phyloP scores from a whole-genome alignment of 2,888 invertebrate genomes.

The Ceramica pisi region DNA sequence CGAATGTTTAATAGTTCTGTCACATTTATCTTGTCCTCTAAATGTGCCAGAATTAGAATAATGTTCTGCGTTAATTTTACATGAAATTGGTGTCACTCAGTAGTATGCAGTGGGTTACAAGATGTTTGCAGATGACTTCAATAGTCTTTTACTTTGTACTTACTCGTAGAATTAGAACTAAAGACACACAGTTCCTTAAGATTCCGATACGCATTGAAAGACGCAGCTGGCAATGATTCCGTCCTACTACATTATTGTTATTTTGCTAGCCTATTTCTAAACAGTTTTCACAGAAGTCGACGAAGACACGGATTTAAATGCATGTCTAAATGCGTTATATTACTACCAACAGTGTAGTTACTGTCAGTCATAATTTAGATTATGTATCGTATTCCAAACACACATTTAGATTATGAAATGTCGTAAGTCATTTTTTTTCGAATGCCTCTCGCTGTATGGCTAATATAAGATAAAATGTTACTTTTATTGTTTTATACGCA shows the following conservation, averaged over 20 bases:
- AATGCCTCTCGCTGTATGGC: background rate
- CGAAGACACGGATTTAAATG: slow-evolving; percentile 36
- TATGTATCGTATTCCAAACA: slow-evolving; percentile 47
- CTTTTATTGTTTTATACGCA: slow-evolving; percentile 1
- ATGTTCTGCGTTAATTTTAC: slow-evolving; percentile 12
- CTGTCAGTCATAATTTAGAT: slow-evolving; percentile 60
- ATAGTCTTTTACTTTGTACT: too few species aligned
- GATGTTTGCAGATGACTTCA: background rate
- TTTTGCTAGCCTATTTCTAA: slow-evolving; percentile 44
- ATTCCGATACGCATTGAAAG: slow-evolving; percentile 12
- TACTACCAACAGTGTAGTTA: slow-evolving; percentile 40
- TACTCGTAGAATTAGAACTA: background rate
- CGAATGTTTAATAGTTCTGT: slow-evolving; percentile 29
- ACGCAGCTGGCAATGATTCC: slow-evolving; percentile 35
- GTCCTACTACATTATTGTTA: slow-evolving; percentile 25
- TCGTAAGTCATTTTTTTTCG: slow-evolving; percentile 45
- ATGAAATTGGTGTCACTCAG: slow-evolving; percentile 21
- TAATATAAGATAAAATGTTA: slow-evolving; percentile 10
- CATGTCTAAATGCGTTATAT: slow-evolving; percentile 54
- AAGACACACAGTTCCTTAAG: background rate
- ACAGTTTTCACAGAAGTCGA: slow-evolving; percentile 42
- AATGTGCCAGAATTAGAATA: slow-evolving; percentile 29
- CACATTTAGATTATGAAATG: slow-evolving; percentile 45
- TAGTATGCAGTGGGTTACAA: background rate
- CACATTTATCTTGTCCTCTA: slow-evolving; percentile 38